Evolutionary conservation across 1,140 invertebrate genomes (phyloP).

Genomic region (Metopolophium dirhodum): DNA sequence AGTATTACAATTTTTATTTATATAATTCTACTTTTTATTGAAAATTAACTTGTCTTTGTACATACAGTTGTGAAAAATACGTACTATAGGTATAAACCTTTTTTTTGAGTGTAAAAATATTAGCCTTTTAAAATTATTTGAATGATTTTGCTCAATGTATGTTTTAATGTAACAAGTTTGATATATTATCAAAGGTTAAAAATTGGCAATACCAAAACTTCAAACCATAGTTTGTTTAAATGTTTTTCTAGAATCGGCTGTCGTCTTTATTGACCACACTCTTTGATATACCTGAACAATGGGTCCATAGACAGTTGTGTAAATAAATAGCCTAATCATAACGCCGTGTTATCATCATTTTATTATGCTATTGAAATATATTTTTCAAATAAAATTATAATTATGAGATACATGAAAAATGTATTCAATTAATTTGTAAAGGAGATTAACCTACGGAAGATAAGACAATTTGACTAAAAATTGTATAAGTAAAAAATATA

Average conservation of each 20-base stretch:
- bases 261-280: background rate
- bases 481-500: background rate
- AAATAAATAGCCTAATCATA: background rate
- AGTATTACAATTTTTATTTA: too few species aligned
- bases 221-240: background rate
- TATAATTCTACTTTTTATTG: too few species aligned
- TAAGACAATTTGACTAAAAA: background rate
- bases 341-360: background rate
- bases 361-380: background rate
- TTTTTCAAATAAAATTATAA: background rate
- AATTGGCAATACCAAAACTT: background rate
- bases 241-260: background rate
- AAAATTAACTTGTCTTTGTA: too few species aligned
- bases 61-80: too few species aligned
- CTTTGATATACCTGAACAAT: background rate
- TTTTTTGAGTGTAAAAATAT: background rate
- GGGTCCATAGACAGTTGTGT: background rate
- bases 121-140: background rate
- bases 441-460: too few species aligned
- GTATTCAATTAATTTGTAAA: background rate
- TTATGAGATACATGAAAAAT: background rate
- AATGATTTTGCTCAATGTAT: too few species aligned
- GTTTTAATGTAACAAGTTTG: background rate
- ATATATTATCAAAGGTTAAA: background rate
- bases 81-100: too few species aligned